phyloP scores from a whole-genome alignment of 2,113 vertebrate genomes.

The Colistium nudipinnis region DNA sequence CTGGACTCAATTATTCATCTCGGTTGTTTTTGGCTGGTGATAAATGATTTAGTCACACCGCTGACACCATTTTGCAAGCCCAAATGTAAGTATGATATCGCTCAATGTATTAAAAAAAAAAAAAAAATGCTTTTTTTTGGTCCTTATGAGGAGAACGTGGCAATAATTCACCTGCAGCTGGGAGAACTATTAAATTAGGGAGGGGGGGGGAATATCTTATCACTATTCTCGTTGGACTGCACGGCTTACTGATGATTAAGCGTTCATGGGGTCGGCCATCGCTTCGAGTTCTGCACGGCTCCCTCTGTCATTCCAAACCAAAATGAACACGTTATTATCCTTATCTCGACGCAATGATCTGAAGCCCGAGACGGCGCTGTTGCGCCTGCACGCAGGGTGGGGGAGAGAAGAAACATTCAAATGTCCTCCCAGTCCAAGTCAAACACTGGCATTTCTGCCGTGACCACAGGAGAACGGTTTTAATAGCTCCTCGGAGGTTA shows the following conservation, averaged over 20 bases:
- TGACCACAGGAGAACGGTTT: constrained; percentile 90
- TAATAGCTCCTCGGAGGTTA: constrained; percentile 96
- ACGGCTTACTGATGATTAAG: constrained; percentile 9
- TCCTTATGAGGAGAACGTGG: neutral
- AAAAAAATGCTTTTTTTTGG: neutral
- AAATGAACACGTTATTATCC: constrained; percentile 57
- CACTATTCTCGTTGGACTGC: neutral
- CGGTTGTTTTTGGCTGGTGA: constrained; percentile 91
- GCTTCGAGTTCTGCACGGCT: neutral
- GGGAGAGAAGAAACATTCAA: constrained; percentile 68
- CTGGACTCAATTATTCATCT: constrained; percentile 93
- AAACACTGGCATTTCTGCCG: constrained; percentile 91
- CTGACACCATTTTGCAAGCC: constrained; percentile 87
- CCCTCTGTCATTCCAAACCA: constrained; percentile 59
- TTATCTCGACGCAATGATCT: constrained; percentile 65
- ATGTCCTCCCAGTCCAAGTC: constrained; percentile 82
- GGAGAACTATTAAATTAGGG: constrained; percentile 11
- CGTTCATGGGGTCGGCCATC: constrained; percentile 35
- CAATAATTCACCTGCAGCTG: constrained; percentile 45
- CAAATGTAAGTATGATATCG: constrained; percentile 69
- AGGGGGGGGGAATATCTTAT: neutral
- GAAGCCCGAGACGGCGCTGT: constrained; percentile 57
- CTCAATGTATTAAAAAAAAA: constrained; percentile 24
- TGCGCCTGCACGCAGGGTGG: constrained; percentile 67
- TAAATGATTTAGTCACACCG: constrained; percentile 95